phyloP scores from a whole-genome alignment of 2,797 vertebrate species.

The Margarornis squamiger region DNA sequence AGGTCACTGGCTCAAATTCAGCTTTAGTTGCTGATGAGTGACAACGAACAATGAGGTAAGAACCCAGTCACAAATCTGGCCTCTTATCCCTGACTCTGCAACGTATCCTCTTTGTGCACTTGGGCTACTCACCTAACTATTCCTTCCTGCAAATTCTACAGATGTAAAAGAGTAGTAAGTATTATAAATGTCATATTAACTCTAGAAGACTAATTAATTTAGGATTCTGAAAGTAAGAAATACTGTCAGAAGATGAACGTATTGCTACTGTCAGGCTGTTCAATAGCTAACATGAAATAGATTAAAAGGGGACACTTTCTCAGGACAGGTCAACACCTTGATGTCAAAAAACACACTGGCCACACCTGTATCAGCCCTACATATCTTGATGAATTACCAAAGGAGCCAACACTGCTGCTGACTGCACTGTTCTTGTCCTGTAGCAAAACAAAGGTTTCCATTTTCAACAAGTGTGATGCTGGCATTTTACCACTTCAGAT shows the following conservation, averaged over 20 bases:
- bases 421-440: background rate
- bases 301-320: background rate
- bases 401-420: background rate
- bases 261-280: background rate
- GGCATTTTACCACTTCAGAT: background rate
- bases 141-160: background rate
- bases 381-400: background rate
- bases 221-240: background rate
- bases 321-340: background rate
- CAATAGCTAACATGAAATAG: background rate
- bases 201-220: background rate
- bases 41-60: constrained; percentile 42
- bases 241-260: background rate
- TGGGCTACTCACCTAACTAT: background rate
- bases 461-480: background rate
- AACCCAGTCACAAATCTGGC: background rate
- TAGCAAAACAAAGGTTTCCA: background rate
- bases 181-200: background rate
- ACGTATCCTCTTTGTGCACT: background rate
- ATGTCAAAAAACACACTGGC: background rate
- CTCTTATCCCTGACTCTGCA: background rate
- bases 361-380: background rate
- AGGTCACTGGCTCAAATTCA: constrained; percentile 47
- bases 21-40: constrained; percentile 18
- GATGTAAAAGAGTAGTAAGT: background rate